A percentile compares a stretch with the other conserved stretches of the same genome.
phyloP scores from a whole-genome alignment of 2,888 invertebrate genomes.

The Oscheius sp. region DNA sequence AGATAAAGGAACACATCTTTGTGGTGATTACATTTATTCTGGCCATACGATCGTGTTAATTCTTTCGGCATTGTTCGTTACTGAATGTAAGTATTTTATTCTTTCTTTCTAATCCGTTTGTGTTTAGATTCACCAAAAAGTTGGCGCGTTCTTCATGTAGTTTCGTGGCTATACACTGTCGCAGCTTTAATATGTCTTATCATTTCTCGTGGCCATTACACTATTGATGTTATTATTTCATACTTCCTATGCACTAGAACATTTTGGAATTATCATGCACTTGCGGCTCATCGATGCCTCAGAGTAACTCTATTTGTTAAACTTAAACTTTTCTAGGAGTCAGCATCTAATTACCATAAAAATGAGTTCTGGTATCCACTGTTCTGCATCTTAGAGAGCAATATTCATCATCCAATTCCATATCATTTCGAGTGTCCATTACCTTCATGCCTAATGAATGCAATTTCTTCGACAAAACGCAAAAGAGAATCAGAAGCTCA shows the following conservation, averaged over 20 bases:
- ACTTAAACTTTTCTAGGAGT: no score
- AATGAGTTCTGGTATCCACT: neutral
- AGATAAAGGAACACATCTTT: slow-evolving; percentile 84
- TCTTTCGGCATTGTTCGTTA: slow-evolving; percentile 85
- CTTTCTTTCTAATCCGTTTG: no score
- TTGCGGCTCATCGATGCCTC: neutral
- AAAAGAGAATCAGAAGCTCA: no score
- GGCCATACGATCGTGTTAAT: slow-evolving; percentile 91
- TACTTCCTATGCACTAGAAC: slow-evolving; percentile 89
- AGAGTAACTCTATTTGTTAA: neutral
- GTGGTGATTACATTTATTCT: slow-evolving; percentile 92
- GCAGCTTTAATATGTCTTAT: slow-evolving; percentile 84
- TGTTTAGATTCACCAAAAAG: slow-evolving; percentile 82
- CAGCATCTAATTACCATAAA: neutral
- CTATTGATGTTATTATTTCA: slow-evolving; percentile 89
- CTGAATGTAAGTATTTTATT: slow-evolving; percentile 66
- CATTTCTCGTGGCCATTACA: slow-evolving; percentile 88
- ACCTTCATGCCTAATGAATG: neutral
- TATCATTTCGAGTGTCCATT: neutral
- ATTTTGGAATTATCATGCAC: slow-evolving; percentile 90
- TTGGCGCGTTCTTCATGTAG: slow-evolving; percentile 84
- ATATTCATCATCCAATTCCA: neutral
- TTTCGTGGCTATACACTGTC: slow-evolving; percentile 79
- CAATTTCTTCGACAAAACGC: no score
- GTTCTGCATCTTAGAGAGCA: neutral